phyloP scores from a whole-genome alignment of 2,888 invertebrate species.

The Spialia ferax region DNA sequence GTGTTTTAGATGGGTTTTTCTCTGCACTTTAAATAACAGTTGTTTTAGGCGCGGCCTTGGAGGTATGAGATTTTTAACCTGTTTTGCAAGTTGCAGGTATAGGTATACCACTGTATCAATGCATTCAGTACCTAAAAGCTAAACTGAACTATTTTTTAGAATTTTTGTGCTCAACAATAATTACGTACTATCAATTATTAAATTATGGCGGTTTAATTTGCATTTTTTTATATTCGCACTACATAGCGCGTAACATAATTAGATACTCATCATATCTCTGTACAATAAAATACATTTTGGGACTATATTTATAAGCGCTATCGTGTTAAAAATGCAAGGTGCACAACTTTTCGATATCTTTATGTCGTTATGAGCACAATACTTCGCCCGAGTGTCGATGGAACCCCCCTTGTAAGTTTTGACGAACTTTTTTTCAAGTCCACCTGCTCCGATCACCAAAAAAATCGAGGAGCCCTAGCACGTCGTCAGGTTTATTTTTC shows the following conservation, averaged over 20 bases:
- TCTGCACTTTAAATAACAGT: neutral
- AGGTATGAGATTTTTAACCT: neutral
- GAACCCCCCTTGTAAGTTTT: constrained; percentile 56
- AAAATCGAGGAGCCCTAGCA: constrained; percentile 53
- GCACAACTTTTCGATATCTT: constrained; percentile 40
- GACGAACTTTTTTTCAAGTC: constrained; percentile 56
- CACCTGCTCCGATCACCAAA: constrained; percentile 66
- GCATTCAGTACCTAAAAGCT: too few relatives aligned
- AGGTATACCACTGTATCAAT: too few relatives aligned
- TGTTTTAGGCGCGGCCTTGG: constrained; percentile 1
- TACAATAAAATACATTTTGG: neutral
- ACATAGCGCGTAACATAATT: too few relatives aligned
- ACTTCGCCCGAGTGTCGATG: constrained; percentile 48
- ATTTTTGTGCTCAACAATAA: too few relatives aligned
- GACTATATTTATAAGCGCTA: too few relatives aligned
- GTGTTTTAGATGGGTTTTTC: neutral
- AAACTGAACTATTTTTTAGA: too few relatives aligned
- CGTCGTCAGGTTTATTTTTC: constrained; percentile 56
- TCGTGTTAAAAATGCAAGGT: constrained; percentile 47
- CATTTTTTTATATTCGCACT: neutral
- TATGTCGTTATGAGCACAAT: constrained; percentile 47
- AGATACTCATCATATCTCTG: neutral
- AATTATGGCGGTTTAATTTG: neutral
- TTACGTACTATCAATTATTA: neutral
- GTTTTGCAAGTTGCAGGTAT: too few relatives aligned